Percentiles rank a stretch among this genome's conserved stretches.
phyloP scores from a whole-genome alignment of 2,113 vertebrate species.

The Peromyscus polionotus region DNA sequence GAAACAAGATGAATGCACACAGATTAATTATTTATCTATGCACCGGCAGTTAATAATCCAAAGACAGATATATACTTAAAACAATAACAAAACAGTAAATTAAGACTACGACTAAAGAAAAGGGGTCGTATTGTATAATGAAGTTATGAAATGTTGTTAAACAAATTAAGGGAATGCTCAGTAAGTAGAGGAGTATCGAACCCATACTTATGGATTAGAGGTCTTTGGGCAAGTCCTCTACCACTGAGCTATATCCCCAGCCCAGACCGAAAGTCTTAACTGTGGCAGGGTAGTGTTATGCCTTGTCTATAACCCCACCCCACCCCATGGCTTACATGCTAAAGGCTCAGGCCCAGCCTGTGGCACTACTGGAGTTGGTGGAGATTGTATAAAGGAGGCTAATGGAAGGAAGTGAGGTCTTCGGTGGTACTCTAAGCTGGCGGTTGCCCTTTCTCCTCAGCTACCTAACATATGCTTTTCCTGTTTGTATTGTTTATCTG shows the following conservation, averaged over 20 bases:
- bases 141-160: conserved; percentile 15
- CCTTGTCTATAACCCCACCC: neutral
- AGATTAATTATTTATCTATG: neutral
- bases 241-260: neutral
- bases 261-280: neutral
- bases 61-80: neutral
- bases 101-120: neutral
- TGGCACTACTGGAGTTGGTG: neutral
- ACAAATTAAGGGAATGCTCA: neutral
- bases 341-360: neutral
- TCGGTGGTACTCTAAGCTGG: neutral
- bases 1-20: neutral
- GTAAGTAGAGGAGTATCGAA: neutral
- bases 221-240: neutral
- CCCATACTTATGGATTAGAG: neutral
- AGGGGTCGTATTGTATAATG: neutral
- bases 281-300: neutral
- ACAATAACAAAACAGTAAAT: neutral
- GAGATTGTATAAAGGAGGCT: neutral
- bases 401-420: neutral
- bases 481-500: neutral
- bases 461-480: neutral
- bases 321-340: too few species aligned
- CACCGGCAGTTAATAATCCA: neutral
- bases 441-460: neutral